Conservation (phyloP, 2,797 vertebrate genomes). For the Sebastes nivosus region DNA sequence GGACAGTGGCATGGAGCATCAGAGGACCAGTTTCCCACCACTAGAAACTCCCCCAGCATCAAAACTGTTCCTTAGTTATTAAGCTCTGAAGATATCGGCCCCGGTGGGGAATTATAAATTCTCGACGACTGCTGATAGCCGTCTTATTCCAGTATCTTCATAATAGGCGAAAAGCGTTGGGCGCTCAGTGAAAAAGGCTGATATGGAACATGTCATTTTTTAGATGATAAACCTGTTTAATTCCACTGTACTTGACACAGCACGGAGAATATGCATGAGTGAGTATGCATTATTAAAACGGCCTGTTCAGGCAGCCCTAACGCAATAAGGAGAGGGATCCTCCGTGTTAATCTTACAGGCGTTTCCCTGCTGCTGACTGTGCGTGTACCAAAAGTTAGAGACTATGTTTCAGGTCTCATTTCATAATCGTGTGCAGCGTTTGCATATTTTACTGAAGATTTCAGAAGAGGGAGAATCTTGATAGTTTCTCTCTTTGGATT, state of each 20-base stretch:
- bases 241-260: constrained; percentile 75
- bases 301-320: constrained; percentile 62
- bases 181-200: constrained; percentile 52
- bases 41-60: constrained; percentile 16
- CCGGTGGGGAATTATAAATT: constrained; percentile 61
- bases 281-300: constrained; percentile 80
- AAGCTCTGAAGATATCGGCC: constrained; percentile 52
- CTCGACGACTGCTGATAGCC: constrained; percentile 55
- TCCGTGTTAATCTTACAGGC: constrained; percentile 71
- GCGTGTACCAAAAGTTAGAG: constrained; percentile 58
- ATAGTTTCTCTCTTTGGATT: neutral
- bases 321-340: constrained; percentile 60
- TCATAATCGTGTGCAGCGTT: constrained; percentile 65
- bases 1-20: neutral
- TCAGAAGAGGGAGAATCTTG: constrained; percentile 19
- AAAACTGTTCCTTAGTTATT: constrained; percentile 45
- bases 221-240: constrained; percentile 81
- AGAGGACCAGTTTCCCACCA: constrained; percentile 15
- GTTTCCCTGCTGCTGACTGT: constrained; percentile 71
- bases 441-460: constrained; percentile 62
- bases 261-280: constrained; percentile 77
- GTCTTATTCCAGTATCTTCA: constrained; percentile 62
- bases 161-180: constrained; percentile 41
- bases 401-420: constrained; percentile 61
- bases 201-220: constrained; percentile 70